Percentiles rank a stretch among this genome's conserved stretches.
These are phyloP conservation scores for Eristalinus aeneus DNA, from an alignment of 2,888 invertebrate species.

Conservation along the genomic window DNA sequence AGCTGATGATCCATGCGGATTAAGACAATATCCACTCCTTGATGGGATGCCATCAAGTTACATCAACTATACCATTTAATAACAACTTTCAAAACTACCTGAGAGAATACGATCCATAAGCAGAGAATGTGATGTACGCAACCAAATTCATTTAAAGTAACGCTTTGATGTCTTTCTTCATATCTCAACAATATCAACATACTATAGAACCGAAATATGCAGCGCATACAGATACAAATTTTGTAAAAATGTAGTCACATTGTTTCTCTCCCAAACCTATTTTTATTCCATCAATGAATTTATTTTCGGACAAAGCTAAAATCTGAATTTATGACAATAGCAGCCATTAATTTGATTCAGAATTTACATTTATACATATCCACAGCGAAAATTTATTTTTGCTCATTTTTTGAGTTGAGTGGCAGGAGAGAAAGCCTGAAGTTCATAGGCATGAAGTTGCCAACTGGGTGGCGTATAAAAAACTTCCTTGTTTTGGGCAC, in stretches of 20 bases:
- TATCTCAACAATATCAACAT: neutral
- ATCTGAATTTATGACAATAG: neutral
- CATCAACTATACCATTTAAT: too few relatives aligned
- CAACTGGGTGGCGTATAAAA: neutral
- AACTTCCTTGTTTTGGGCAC: neutral
- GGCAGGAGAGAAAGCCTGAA: neutral
- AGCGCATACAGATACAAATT: neutral
- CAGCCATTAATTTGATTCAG: neutral
- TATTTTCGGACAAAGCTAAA: neutral
- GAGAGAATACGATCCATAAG: too few relatives aligned
- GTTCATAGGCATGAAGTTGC: conserved; percentile 2
- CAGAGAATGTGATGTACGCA: too few relatives aligned
- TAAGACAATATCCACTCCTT: too few relatives aligned
- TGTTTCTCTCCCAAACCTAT: neutral
- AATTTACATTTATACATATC: neutral
- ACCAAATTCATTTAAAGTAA: neutral
- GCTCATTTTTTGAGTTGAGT: neutral
- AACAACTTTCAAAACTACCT: too few relatives aligned
- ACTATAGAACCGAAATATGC: neutral
- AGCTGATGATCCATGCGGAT: too few relatives aligned
- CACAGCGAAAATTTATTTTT: neutral
- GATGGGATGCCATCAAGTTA: too few relatives aligned
- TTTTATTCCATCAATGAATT: neutral
- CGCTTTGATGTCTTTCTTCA: neutral
- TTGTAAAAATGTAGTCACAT: neutral